Conservation (phyloP, 2,888 invertebrate genomes). For the Crossocerus cetratus region DNA sequence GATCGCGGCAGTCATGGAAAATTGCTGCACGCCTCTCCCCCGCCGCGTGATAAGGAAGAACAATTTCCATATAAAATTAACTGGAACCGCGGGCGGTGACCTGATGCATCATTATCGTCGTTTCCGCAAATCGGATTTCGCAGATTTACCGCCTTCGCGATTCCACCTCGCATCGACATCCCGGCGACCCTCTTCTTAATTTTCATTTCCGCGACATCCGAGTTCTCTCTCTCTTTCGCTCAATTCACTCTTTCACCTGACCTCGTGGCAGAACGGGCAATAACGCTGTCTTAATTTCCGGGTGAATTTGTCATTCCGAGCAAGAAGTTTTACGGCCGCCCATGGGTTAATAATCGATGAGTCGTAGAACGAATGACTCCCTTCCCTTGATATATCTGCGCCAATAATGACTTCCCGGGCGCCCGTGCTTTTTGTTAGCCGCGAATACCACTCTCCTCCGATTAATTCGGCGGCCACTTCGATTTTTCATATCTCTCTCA, state of each 20-base stretch:
- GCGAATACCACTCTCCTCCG: background rate
- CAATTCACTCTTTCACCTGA: background rate
- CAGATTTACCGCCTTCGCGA: too few species aligned
- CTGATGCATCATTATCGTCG: slow-evolving; percentile 32
- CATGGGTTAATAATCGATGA: background rate
- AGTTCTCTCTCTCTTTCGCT: background rate
- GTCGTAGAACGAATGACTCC: background rate
- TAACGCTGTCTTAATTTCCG: slow-evolving; percentile 2
- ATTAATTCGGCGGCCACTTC: background rate
- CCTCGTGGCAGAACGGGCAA: background rate
- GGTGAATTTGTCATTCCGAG: background rate
- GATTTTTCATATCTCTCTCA: background rate
- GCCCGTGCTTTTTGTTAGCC: background rate
- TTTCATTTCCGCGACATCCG: too few species aligned
- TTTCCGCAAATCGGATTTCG: background rate
- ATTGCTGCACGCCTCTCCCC: background rate
- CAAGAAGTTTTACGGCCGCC: background rate
- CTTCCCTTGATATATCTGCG: background rate
- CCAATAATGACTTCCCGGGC: background rate
- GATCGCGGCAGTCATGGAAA: slow-evolving; percentile 28
- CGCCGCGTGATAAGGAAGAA: background rate
- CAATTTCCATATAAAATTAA: slow-evolving; percentile 53
- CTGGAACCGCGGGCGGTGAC: slow-evolving; percentile 42
- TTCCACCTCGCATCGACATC: too few species aligned
- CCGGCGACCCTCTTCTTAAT: too few species aligned